Base-by-base conservation (phyloP, 2,888 invertebrate genomes). In the Ecliptopera silaceata region DNA sequence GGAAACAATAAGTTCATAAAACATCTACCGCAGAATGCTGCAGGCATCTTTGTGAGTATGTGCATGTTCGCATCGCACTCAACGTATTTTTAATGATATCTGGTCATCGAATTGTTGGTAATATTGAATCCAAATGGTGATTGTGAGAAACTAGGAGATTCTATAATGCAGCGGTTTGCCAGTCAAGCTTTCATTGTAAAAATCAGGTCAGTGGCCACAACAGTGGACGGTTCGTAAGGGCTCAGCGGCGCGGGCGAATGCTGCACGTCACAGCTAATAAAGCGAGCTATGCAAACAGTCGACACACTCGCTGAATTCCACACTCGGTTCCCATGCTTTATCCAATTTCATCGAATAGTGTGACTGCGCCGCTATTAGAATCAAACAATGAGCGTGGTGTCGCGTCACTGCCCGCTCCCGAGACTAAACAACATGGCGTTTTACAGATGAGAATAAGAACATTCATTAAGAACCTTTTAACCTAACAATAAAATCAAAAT, bases 261-360 rank as follows among this genome's bases (percentile, higher is more conserved):
- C 45, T 65, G 69, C 68, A 69, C 84, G 89, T 86, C 83, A 82
- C 86, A 85, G 86, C 82, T 80, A 85, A 90, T 90, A 90, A 91
- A 90, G 83, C 81, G 79, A 87, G 81, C 88, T 83, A 90, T 89
- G 87, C 88, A 85, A 88, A 88, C 86, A 86, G 78, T 77, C 79
- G 76, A 74, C 76, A 78, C 79, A 80, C 77, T 74, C 78, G 79
- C 80, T 83, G 84, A 82, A 88, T 87, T 88, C 89, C 88, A 72
- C 75, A 68, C 74, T 76, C 71, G 70, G 86, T 90, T 90, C 91
- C 88, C 90, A 90, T 82, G 88, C 82, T 86, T 86, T 88, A 88
- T 90, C 87, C 87, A 81, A 88, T 89, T 90, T 88, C 89, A 88
- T 79, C 80, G 82, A 84, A 80, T 81, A 76, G 77, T 81, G 79